A percentile compares a stretch with the other conserved stretches of the same genome.
Conservation (phyloP, 2,113 vertebrate species). For the Sceloporus undulatus region DNA sequence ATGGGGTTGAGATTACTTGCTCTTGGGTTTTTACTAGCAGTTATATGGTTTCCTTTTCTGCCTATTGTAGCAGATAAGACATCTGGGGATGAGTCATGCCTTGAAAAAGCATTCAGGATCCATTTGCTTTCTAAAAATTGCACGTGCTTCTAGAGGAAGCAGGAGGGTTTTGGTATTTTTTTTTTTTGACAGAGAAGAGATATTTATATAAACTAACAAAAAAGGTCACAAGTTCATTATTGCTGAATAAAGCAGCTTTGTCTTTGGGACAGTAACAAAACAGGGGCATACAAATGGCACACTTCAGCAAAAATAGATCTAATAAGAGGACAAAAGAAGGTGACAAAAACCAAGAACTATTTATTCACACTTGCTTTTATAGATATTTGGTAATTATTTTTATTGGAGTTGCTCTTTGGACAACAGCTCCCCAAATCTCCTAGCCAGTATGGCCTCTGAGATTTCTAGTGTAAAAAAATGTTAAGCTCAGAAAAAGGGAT, state of each 20-base stretch:
- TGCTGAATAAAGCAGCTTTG: slow-evolving; percentile 41
- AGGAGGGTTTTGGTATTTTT: not conserved
- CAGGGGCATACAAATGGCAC: not conserved
- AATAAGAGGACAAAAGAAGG: not conserved
- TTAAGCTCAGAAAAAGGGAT: too few relatives aligned
- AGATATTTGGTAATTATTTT: too few relatives aligned
- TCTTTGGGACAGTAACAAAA: slow-evolving; percentile 31
- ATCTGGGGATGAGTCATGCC: slow-evolving; percentile 20
- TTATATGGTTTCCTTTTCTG: slow-evolving; percentile 42
- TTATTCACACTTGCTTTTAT: not conserved
- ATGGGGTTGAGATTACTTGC: not conserved
- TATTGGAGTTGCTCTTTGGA: too few relatives aligned
- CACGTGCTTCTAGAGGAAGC: slow-evolving; percentile 6
- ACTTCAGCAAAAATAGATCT: slow-evolving; percentile 47
- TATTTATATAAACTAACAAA: slow-evolving; percentile 51
- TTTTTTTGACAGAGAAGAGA: slow-evolving; percentile 12
- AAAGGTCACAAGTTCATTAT: slow-evolving; percentile 41
- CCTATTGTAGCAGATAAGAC: slow-evolving; percentile 46
- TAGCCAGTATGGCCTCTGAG: too few relatives aligned
- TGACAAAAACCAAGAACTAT: too few relatives aligned
- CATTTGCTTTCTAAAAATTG: slow-evolving; percentile 49
- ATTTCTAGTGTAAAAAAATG: too few relatives aligned
- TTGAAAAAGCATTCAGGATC: slow-evolving; percentile 52
- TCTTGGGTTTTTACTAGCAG: slow-evolving; percentile 28
- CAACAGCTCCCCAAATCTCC: too few relatives aligned